Evolutionary conservation across 2,888 invertebrate species (phyloP), one percentile per base, ranked within the genome.

Genomic region (Dolichomitus sp.): DNA sequence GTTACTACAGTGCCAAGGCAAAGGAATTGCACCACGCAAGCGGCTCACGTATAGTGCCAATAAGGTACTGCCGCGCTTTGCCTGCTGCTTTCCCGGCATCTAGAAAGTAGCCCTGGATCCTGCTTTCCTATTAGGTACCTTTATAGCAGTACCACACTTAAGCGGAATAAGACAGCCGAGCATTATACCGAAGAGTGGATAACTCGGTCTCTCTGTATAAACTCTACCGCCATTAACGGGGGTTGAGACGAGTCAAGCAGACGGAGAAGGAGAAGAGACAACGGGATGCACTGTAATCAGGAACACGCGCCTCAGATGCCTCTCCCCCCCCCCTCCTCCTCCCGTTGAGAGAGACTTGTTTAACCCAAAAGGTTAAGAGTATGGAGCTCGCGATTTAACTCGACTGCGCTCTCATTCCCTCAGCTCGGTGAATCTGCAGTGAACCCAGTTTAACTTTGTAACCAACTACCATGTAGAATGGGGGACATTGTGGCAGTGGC

Each of bases 251-350:
- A 17, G 23, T 12, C 37, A 68, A 54, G 45, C 45, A 63, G 11
- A 12, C 54, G 48, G 9, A 61, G 68, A 68, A 40, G 50, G 74
- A 83, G 73, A 70, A 37, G 54, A 52, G 59, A 80, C 79, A 72
- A 81, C 74, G 80, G 73, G 81, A 81, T 88, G 87, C 87, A 88
- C 89, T 87, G 85, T 89, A 90, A 90, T 90, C 90, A 90, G 90
- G 87, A 88, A 90, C 90, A 90, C 89, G 90, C 88, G 90, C 87
- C 87, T 84, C 84, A 14, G 14, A 61, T 61, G n/a, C 48, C 33
- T 45, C 48, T 9, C 9, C 59, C n/a, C 86, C 81, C 83, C 74
- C 45, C 63, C 78, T 68, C 78, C n/a, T 5, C 54, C 12, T 14
- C 23, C 9, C 54, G 0, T 14, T 3, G 11, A 14, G 11, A 17